These are phyloP conservation scores for Chorisops tibialis DNA, from an alignment of 2,888 invertebrate species.

Conservation along the genomic window DNA sequence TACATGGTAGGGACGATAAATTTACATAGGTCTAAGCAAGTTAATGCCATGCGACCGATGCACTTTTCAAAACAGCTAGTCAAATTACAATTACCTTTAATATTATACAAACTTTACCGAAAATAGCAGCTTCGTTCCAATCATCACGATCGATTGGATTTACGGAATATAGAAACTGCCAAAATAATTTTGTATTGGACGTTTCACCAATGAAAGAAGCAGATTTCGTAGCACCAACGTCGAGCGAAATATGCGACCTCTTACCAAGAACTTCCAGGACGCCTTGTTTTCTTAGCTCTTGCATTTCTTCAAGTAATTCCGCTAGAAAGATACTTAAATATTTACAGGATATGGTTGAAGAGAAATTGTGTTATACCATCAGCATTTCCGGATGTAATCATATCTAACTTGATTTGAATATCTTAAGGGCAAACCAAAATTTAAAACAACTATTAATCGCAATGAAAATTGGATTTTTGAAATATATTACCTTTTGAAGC, in stretches of 20 bases:
- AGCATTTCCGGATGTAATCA: background rate
- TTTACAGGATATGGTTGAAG: background rate
- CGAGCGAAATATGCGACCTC: background rate
- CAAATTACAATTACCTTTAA: slow-evolving; percentile 27
- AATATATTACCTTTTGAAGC: slow-evolving; percentile 30
- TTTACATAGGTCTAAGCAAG: background rate
- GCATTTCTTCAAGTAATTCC: background rate
- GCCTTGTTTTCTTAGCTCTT: slow-evolving; percentile 13
- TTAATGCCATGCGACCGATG: background rate
- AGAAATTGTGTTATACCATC: slow-evolving; percentile 4
- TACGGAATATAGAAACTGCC: slow-evolving; percentile 24
- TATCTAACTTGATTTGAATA: slow-evolving; percentile 8
- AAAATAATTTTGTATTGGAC: slow-evolving; percentile 25
- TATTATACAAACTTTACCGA: slow-evolving; percentile 21
- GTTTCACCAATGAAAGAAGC: slow-evolving; percentile 1
- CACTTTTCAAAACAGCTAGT: background rate
- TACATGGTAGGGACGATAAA: no score
- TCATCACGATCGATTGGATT: slow-evolving; percentile 31
- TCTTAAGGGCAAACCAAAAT: no score
- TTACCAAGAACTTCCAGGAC: slow-evolving; percentile 4
- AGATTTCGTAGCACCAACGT: background rate
- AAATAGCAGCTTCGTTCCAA: slow-evolving; percentile 20
- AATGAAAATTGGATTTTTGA: background rate
- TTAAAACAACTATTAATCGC: no score
- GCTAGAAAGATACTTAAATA: background rate